These are phyloP conservation scores for Heterodera filipjevi DNA, from an alignment of 2,888 invertebrate genomes.

Conservation along the genomic window DNA sequence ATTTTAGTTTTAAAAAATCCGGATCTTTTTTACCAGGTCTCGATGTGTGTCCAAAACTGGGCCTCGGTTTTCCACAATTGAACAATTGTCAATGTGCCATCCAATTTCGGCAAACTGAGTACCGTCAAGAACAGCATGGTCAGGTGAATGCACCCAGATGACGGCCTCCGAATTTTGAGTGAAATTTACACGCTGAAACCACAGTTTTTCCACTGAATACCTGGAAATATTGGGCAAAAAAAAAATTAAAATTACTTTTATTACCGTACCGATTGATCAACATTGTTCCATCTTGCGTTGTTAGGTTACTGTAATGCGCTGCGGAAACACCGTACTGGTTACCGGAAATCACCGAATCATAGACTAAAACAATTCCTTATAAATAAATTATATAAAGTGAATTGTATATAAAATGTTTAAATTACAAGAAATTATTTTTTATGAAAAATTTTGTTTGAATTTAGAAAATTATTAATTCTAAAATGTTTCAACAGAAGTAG, in stretches of 20 bases:
- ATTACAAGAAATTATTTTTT: too few relatives aligned
- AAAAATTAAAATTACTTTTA: not conserved
- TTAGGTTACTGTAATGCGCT: conserved; percentile 74
- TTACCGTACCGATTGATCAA: conserved; percentile 51
- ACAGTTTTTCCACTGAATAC: conserved; percentile 60
- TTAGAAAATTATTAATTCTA: too few relatives aligned
- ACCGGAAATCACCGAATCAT: conserved; percentile 54
- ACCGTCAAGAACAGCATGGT: conserved; percentile 60
- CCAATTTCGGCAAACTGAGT: conserved; percentile 80
- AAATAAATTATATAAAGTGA: too few relatives aligned
- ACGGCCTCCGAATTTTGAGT: conserved; percentile 62
- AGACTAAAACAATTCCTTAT: conserved; percentile 49
- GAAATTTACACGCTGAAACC: conserved; percentile 64
- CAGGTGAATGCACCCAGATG: conserved; percentile 64
- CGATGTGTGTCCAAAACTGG: conserved; percentile 74
- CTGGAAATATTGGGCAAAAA: conserved; percentile 1
- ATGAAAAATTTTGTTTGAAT: too few relatives aligned
- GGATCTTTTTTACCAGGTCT: conserved; percentile 72
- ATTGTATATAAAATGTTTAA: too few relatives aligned
- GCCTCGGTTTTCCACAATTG: conserved; percentile 83
- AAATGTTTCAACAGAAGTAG: too few relatives aligned
- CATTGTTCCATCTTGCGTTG: conserved; percentile 53
- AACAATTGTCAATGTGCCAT: conserved; percentile 82
- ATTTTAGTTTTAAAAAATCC: not conserved
- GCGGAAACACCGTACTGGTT: conserved; percentile 82